Conservation (phyloP, 2,888 invertebrate species). For the Machimus rusticus region DNA sequence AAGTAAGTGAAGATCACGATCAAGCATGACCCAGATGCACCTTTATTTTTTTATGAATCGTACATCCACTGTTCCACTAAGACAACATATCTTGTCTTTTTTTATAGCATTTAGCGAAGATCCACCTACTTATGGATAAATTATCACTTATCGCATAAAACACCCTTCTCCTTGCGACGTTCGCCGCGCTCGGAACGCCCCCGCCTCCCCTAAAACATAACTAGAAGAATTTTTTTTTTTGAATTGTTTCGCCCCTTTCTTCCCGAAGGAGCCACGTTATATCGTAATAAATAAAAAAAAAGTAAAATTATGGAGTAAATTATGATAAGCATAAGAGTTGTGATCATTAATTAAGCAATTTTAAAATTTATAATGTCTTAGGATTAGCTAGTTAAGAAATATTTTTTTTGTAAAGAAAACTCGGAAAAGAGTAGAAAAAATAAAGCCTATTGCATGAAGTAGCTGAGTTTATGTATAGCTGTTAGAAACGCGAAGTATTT, state of each 20-base stretch:
- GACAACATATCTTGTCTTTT: not conserved
- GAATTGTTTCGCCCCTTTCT: not conserved
- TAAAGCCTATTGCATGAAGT: not conserved
- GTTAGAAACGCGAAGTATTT: not conserved
- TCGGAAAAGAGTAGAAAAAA: not conserved
- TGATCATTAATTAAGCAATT: conserved; percentile 63
- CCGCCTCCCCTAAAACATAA: not conserved
- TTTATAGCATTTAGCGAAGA: not conserved
- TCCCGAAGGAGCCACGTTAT: not conserved
- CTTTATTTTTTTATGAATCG: not conserved
- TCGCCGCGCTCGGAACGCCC: not conserved
- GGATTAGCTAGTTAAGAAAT: not conserved
- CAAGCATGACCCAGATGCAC: not conserved
- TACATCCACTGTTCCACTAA: not conserved
- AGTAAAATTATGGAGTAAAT: conserved; percentile 23
- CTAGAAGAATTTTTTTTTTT: not conserved
- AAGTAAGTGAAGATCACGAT: not conserved
- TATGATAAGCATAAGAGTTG: conserved; percentile 58
- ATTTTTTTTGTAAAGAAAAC: not conserved
- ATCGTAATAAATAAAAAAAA: not conserved
- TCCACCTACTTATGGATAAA: conserved; percentile 2
- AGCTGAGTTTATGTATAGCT: not conserved
- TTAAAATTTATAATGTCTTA: conserved; percentile 28
- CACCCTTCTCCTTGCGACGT: not conserved
- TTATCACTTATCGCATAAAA: not conserved